Base-by-base conservation (phyloP, 2,888 invertebrate genomes). In the Oasisia sp. region DNA sequence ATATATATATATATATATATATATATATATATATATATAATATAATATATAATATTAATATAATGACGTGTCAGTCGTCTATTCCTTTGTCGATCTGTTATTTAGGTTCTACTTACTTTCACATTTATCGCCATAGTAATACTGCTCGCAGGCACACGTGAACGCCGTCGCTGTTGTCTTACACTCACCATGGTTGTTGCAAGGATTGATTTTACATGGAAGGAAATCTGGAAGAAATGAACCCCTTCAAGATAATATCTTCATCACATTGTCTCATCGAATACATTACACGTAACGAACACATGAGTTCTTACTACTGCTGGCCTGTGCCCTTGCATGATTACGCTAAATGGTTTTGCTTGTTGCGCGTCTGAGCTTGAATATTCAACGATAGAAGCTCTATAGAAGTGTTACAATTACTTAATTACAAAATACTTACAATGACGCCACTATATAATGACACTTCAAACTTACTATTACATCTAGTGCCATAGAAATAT, bases 31-130 rank as follows among this genome's bases (percentile, higher is more conserved):
- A 56, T 56, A 56, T 56, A 56, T 56, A 56, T 56, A 56, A 56
- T 56, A 56, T 56, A 56, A 38, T 38, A 38, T 12, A 50, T 50
- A 14, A 14, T 50, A 14, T 7, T 50, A 9, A 50, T 0, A 50
- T 50, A 50, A 50, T 50, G 9, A 12, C 9, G 50, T 50, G 50
- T 1, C 14, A 50, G 50, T 50, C 14, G 5, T 50, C 50, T 50
- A 50, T 50, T 12, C 9, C 50, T 1, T 14, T 12, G 50, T 50
- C 50, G 12, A 0, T 9, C 14, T 74, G 19, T 7, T 7, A 74
- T 74, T 27, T 19, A 74, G 74, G n/a, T 74, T 74, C 74, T 74
- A 74, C 74, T 74, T 74, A 74, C 74, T n/a, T 74, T 74, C 74
- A 19, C 74, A 74, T 27, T 5, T 74, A 74, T 19, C n/a, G 27